Percentiles rank a stretch among this genome's conserved stretches.
phyloP scores from a whole-genome alignment of 1,140 invertebrate genomes.

The Prorops nasuta region DNA sequence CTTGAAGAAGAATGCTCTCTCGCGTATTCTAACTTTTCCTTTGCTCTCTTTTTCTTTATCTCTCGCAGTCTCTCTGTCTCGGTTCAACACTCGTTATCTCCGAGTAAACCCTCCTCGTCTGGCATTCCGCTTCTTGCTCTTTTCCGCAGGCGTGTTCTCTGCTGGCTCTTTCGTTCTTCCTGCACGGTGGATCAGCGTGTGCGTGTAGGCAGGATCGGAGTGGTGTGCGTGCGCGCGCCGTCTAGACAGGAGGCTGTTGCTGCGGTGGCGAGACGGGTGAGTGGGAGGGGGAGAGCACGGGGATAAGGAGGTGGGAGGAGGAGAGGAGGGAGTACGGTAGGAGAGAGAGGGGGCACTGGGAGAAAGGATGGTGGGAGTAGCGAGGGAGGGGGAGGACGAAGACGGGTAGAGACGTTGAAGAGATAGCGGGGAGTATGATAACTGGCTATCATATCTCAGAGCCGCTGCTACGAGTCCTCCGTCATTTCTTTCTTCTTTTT shows the following conservation, averaged over 20 bases:
- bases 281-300: constrained; percentile 26
- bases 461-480: constrained; percentile 29
- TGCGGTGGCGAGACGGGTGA: constrained; percentile 27
- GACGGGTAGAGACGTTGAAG: constrained; percentile 21
- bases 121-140: background rate
- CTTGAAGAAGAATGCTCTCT: too few relatives aligned
- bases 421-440: constrained; percentile 38
- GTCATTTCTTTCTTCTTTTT: constrained; percentile 1
- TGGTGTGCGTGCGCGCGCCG: constrained; percentile 35
- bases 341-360: constrained; percentile 16
- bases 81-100: background rate
- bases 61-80: background rate
- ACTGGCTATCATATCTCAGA: constrained; percentile 47
- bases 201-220: background rate
- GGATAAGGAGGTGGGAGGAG: constrained; percentile 19
- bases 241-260: constrained; percentile 48
- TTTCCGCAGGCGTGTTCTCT: too few relatives aligned
- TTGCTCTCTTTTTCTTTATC: background rate
- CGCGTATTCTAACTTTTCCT: too few relatives aligned
- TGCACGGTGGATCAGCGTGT: too few relatives aligned
- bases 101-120: background rate
- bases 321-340: constrained; percentile 16
- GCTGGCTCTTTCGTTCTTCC: too few relatives aligned
- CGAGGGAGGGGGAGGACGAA: constrained; percentile 15
- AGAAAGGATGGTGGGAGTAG: constrained; percentile 4